A percentile compares a stretch with the other conserved stretches of the same genome.
Conservation (phyloP, 2,888 invertebrate genomes). For the Xanthorhoe designata region DNA sequence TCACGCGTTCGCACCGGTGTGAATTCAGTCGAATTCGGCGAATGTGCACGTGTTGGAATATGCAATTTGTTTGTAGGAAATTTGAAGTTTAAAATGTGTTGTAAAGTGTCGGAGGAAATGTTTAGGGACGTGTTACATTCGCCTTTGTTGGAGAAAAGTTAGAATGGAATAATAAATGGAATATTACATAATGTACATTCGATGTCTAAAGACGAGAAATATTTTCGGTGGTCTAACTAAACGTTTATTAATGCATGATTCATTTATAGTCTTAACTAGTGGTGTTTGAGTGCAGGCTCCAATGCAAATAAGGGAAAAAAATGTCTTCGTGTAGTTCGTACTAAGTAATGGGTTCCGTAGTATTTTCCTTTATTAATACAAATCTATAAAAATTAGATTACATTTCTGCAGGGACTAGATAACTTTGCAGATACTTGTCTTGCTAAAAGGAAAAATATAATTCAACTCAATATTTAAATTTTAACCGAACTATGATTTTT, state of each 20-base stretch:
- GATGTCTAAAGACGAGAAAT: not conserved
- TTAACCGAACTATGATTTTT: no score
- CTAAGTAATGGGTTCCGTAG: no score
- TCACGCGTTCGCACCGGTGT: slow-evolving; percentile 35
- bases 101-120: slow-evolving; percentile 27
- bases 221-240: slow-evolving; percentile 1
- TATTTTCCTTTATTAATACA: no score
- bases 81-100: slow-evolving; percentile 34
- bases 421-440: no score
- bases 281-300: not conserved
- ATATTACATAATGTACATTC: slow-evolving; percentile 1
- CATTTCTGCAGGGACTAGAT: no score
- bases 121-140: slow-evolving; percentile 11
- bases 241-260: not conserved
- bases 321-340: no score
- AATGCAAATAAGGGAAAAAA: not conserved
- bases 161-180: slow-evolving; percentile 17
- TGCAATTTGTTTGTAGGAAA: slow-evolving; percentile 40
- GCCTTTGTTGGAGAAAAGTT: slow-evolving; percentile 12
- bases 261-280: not conserved
- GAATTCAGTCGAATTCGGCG: slow-evolving; percentile 28
- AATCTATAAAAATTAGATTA: no score
- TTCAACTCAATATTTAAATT: no score
- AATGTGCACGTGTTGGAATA: slow-evolving; percentile 39
- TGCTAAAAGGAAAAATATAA: no score